phyloP scores from a whole-genome alignment of 2,888 invertebrate species.

The Agrotis puta region DNA sequence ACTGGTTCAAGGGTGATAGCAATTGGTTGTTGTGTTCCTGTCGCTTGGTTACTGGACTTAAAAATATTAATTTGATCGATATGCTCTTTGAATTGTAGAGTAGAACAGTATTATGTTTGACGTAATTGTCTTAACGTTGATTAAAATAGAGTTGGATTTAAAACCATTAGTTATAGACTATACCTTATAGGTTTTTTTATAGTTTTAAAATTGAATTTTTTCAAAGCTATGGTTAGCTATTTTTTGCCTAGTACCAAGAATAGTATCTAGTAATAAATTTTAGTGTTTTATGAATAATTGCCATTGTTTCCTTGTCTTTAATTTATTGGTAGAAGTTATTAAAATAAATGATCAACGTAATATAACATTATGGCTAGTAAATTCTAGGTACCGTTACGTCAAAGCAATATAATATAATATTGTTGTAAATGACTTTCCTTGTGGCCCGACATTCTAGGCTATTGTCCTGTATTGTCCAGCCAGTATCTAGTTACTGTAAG shows the following conservation, averaged over 20 bases:
- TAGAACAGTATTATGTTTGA: slow-evolving; percentile 4
- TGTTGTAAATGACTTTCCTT: slow-evolving; percentile 26
- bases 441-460: slow-evolving; percentile 13
- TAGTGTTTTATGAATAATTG: not conserved
- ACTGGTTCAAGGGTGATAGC: slow-evolving; percentile 57
- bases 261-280: too few species aligned
- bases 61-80: slow-evolving; percentile 59
- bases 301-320: not conserved
- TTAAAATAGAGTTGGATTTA: not conserved
- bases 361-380: not conserved
- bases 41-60: slow-evolving; percentile 58
- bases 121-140: not conserved
- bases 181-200: too few species aligned
- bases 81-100: slow-evolving; percentile 41
- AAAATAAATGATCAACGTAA: not conserved
- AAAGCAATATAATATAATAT: slow-evolving; percentile 12
- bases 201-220: too few species aligned
- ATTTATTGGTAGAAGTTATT: not conserved
- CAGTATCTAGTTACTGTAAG: slow-evolving; percentile 3
- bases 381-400: slow-evolving; percentile 1
- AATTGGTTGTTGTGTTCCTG: slow-evolving; percentile 59
- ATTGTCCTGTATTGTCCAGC: slow-evolving; percentile 26
- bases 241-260: too few species aligned
- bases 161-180: too few species aligned
- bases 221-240: too few species aligned